These are phyloP conservation scores for Orthonyx spaldingii DNA, from an alignment of 2,113 vertebrate genomes.

Conservation along the genomic window DNA sequence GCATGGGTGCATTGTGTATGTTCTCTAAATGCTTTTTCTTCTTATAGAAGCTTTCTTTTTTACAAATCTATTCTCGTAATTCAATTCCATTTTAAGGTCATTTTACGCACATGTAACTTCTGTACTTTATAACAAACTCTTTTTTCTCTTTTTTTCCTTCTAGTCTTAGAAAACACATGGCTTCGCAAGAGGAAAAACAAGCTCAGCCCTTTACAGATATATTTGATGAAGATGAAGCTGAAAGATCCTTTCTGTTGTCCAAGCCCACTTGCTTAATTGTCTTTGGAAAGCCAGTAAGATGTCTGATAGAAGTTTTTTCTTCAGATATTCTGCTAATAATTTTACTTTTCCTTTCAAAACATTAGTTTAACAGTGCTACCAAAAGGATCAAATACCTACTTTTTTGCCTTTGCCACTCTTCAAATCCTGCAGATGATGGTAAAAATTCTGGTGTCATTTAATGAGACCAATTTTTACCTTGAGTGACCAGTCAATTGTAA, in stretches of 20 bases:
- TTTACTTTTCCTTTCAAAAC: not conserved
- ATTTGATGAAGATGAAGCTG: conserved; percentile 85
- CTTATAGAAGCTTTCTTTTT: not conserved
- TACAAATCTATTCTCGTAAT: not conserved
- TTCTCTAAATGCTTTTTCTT: not conserved
- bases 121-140: not conserved
- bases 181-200: conserved; percentile 7
- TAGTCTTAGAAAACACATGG: not conserved
- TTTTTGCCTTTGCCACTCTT: not conserved
- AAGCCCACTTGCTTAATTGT: conserved; percentile 87
- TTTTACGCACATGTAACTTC: not conserved
- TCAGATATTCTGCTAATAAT: not conserved
- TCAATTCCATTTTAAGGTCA: not conserved
- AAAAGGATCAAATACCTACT: not conserved
- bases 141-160: not conserved
- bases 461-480: not conserved
- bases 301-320: not conserved
- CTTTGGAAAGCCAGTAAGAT: conserved; percentile 89
- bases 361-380: not conserved
- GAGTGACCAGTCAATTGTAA: not conserved
- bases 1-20: not conserved
- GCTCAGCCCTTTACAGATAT: conserved; percentile 73
- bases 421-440: not conserved
- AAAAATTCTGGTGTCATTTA: not conserved
- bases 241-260: conserved; percentile 75